Evolutionary conservation across 2,797 vertebrate species (phyloP).

Genomic region (Rallus crepitans): DNA sequence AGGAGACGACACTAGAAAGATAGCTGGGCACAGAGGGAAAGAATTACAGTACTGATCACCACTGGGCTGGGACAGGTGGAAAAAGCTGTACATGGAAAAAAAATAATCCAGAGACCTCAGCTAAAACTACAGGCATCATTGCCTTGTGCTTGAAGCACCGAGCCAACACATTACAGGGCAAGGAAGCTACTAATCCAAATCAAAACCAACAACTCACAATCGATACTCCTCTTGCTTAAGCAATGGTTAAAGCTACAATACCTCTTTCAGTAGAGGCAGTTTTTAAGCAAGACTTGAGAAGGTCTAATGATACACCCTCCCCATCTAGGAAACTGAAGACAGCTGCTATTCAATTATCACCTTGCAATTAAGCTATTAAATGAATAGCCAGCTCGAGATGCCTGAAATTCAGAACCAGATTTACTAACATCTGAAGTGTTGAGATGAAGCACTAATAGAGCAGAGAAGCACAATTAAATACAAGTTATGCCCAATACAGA

Average conservation of each 20-base stretch:
- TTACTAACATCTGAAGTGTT: background rate
- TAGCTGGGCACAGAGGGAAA: background rate
- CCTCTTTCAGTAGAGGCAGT: background rate
- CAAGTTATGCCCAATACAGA: background rate
- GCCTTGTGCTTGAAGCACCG: background rate
- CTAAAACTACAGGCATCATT: rapidly evolving
- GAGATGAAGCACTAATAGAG: background rate
- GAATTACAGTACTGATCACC: background rate
- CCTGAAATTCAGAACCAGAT: background rate
- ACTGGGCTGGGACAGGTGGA: background rate
- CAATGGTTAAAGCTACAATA: background rate
- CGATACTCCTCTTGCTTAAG: background rate
- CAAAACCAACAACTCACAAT: background rate
- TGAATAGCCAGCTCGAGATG: background rate
- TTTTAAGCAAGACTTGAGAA: background rate
- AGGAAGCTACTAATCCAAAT: background rate
- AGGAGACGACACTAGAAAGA: background rate
- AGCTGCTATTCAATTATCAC: constrained; percentile 37
- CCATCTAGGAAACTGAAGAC: background rate
- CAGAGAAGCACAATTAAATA: background rate
- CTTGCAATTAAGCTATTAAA: constrained; percentile 43
- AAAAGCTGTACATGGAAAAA: rapidly evolving
- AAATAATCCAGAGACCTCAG: background rate
- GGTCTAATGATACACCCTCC: background rate
- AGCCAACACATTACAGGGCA: background rate